Percentiles rank a stretch among this genome's conserved stretches.
phyloP scores from a whole-genome alignment of 2,113 vertebrate species.

The Beaufortia kweichowensis region DNA sequence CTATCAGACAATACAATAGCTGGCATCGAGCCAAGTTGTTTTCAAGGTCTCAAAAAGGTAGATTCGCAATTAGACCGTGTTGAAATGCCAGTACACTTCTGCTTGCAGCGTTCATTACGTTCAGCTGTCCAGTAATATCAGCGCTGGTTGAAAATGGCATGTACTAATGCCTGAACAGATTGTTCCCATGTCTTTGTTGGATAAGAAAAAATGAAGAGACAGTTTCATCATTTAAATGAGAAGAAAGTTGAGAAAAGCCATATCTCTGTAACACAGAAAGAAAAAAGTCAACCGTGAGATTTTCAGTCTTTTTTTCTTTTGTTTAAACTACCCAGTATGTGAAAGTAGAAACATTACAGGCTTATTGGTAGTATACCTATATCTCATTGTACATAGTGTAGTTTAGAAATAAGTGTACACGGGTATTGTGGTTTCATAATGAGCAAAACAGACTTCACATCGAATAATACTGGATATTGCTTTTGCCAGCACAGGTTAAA shows the following conservation, averaged over 20 bases:
- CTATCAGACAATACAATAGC: slow-evolving; percentile 35
- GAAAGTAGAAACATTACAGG: not conserved
- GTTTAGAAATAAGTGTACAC: not conserved
- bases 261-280: slow-evolving; percentile 11
- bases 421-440: not conserved
- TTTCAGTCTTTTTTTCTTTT: not conserved
- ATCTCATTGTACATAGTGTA: not conserved
- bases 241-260: not conserved
- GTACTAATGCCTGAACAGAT: slow-evolving; percentile 14
- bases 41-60: slow-evolving; percentile 19
- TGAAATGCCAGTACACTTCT: slow-evolving; percentile 9
- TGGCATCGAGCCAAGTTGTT: slow-evolving; percentile 35
- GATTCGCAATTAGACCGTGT: not conserved
- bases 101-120: not conserved
- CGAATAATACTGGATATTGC: not conserved
- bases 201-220: slow-evolving; percentile 18
- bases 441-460: not conserved
- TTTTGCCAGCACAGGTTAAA: not conserved
- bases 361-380: not conserved
- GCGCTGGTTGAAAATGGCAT: not conserved
- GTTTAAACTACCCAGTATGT: not conserved
- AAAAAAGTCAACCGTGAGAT: not conserved
- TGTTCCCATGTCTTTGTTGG: not conserved
- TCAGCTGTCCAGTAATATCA: not conserved
- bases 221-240: slow-evolving; percentile 6